phyloP scores from a whole-genome alignment of 2,113 vertebrate genomes.

The Mola mola region DNA sequence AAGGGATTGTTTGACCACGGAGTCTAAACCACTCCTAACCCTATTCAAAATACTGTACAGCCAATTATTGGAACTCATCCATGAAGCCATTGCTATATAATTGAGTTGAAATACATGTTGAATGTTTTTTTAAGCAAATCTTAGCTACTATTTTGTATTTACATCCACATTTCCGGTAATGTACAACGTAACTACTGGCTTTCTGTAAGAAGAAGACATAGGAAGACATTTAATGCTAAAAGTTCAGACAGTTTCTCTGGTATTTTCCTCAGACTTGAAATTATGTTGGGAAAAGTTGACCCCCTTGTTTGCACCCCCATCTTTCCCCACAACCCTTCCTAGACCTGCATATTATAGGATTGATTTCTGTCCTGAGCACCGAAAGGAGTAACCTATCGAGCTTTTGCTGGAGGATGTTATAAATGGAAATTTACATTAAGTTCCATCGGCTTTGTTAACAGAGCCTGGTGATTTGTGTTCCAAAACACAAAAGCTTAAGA shows the following conservation, averaged over 20 bases:
- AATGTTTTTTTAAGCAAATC: too few species aligned
- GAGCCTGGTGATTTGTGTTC: slow-evolving; percentile 90
- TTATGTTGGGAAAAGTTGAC: slow-evolving; percentile 25
- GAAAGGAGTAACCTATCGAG: slow-evolving; percentile 97
- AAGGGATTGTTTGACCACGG: too few species aligned
- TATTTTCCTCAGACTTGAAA: slow-evolving; percentile 27
- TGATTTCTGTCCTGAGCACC: slow-evolving; percentile 83
- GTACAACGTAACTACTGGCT: too few species aligned
- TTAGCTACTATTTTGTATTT: too few species aligned
- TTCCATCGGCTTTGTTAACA: slow-evolving; percentile 91
- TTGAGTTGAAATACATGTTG: too few species aligned
- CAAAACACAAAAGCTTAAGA: slow-evolving; percentile 8
- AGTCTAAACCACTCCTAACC: too few species aligned
- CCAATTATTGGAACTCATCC: too few species aligned
- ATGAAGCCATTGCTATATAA: too few species aligned
- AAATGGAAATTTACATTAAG: slow-evolving; percentile 92
- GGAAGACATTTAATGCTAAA: neutral
- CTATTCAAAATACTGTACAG: too few species aligned
- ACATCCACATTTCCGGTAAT: too few species aligned
- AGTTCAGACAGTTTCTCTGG: slow-evolving; percentile 2
- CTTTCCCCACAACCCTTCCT: slow-evolving; percentile 6
- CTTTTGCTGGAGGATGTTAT: slow-evolving; percentile 99
- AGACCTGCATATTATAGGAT: slow-evolving; percentile 40
- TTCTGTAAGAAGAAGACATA: too few species aligned
- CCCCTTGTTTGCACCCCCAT: slow-evolving; percentile 26